Evolutionary conservation across 2,113 vertebrate species (phyloP).

Genomic region (Erpornis zantholeuca): DNA sequence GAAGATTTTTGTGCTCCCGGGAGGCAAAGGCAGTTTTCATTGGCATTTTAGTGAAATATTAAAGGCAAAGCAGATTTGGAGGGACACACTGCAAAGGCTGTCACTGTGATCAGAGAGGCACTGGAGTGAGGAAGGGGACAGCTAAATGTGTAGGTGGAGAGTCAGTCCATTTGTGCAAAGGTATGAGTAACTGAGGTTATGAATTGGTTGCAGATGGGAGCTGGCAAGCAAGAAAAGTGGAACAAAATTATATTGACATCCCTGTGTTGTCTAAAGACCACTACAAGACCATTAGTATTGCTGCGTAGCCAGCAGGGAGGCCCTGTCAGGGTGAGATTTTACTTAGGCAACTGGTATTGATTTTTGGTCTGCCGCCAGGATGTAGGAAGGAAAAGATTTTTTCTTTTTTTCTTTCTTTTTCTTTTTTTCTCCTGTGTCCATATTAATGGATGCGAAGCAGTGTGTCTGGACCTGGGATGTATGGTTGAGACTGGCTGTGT

Average conservation of each 20-base stretch:
- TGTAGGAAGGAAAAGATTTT: constrained; percentile 16
- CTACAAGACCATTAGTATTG: constrained; percentile 70
- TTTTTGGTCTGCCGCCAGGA: constrained; percentile 55
- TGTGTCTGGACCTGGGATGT: background rate
- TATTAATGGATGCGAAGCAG: background rate
- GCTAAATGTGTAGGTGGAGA: constrained; percentile 58
- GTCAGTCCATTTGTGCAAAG: constrained; percentile 62
- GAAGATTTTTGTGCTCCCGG: constrained; percentile 59
- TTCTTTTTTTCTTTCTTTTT: background rate
- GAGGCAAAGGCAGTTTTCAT: constrained; percentile 66
- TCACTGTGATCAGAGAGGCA: constrained; percentile 77
- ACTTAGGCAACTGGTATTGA: constrained; percentile 74
- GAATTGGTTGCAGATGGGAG: constrained; percentile 76
- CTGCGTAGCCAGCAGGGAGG: constrained; percentile 55
- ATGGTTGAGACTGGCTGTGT: background rate
- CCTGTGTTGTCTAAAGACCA: constrained; percentile 66
- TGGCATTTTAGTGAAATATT: constrained; percentile 84
- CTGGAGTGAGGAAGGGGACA: constrained; percentile 66
- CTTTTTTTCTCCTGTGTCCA: background rate
- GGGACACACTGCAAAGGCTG: constrained; percentile 76
- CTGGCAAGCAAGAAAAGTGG: constrained; percentile 75
- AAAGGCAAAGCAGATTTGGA: constrained; percentile 79
- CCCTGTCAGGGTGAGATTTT: constrained; percentile 70
- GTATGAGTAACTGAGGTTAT: constrained; percentile 77
- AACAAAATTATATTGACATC: constrained; percentile 82